Base-by-base conservation (phyloP, 2,888 invertebrate species). In the Xestia c-nigrum region DNA sequence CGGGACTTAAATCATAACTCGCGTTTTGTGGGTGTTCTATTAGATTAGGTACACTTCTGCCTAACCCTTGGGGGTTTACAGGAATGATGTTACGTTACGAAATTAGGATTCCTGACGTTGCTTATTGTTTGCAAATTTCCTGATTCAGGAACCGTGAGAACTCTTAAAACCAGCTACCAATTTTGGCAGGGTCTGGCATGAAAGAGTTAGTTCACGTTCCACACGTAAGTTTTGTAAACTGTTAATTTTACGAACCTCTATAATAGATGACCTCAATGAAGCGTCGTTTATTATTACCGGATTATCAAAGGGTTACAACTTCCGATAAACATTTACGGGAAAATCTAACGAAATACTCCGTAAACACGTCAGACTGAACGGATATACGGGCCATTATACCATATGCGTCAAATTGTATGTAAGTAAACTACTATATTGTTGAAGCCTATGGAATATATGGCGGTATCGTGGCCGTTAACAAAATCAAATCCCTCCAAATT, bases 401-500 rank as follows among this genome's bases (percentile, higher is more conserved):
- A 43, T 72, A 72, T 66, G 66, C 80, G 74, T 84, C 83, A 84
- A 84, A 84, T 75, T 67, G 55, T 75, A 72, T 84, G 85, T 72
- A 69, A 81, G 61, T 71, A 70, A 61, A 83, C 75, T 61, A 80
- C 52, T 74, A 79, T 74, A 79, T 72, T 70, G 64, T 66, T 43
- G 55, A 55, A 80, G 63, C 63, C 68, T 77, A 76, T 75, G 50
- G 40, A 74, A 68, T 71, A 81, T 83, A 85, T 84, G 79, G 55
- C 38, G 46, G 43, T 84, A 85, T 87, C 85, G 83, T 71, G 84
- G 69, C 83, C 87, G 84, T 89, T 89, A 89, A 90, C 91, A 84
- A 88, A 91, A 91, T 89, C 89, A 89, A 89, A 89, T 87, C 89
- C 57, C 87, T 72, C 89, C 91, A 91, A 93, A 91, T 93, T 91